These are phyloP conservation scores for Isichthys henryi DNA, from an alignment of 2,113 vertebrate genomes.

Conservation along the genomic window DNA sequence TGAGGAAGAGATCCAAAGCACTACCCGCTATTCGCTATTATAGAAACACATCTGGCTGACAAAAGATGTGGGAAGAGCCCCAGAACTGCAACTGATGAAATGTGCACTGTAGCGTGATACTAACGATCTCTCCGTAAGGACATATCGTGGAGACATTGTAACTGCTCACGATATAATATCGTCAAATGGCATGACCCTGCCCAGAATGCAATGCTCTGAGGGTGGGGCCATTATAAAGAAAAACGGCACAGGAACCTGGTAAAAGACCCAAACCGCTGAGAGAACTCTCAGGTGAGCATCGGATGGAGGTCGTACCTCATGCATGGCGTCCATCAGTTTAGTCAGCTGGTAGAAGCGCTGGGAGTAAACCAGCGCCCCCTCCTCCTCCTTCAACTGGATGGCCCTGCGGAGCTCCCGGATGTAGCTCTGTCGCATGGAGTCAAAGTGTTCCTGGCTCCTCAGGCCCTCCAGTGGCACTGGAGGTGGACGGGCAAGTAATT, in stretches of 20 bases:
- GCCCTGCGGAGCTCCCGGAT: conserved; percentile 86
- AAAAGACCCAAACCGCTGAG: not conserved
- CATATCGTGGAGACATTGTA: not conserved
- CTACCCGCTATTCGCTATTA: not conserved
- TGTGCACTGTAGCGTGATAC: too few relatives aligned
- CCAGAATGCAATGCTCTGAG: not conserved
- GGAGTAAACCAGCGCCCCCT: conserved; percentile 75
- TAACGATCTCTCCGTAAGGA: not conserved
- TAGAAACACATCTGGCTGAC: not conserved
- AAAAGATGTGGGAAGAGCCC: not conserved
- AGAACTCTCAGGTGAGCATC: not conserved
- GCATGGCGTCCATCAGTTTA: conserved; percentile 89
- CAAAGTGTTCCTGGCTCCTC: conserved; percentile 85
- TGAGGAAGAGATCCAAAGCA: not conserved
- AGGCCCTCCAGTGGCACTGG: conserved; percentile 92
- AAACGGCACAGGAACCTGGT: not conserved
- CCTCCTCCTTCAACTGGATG: conserved; percentile 82
- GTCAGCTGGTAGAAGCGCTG: conserved; percentile 95
- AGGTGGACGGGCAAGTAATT: conserved; percentile 24
- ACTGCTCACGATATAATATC: not conserved
- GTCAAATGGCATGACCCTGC: not conserved
- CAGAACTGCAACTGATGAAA: not conserved
- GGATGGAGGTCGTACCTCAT: conserved; percentile 65
- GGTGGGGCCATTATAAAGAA: not conserved
- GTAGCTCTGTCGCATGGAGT: conserved; percentile 93